A percentile compares a stretch with the other conserved stretches of the same genome.
Evolutionary conservation across 2,888 invertebrate genomes (phyloP).

Genomic region (Lacanobia oleracea): DNA sequence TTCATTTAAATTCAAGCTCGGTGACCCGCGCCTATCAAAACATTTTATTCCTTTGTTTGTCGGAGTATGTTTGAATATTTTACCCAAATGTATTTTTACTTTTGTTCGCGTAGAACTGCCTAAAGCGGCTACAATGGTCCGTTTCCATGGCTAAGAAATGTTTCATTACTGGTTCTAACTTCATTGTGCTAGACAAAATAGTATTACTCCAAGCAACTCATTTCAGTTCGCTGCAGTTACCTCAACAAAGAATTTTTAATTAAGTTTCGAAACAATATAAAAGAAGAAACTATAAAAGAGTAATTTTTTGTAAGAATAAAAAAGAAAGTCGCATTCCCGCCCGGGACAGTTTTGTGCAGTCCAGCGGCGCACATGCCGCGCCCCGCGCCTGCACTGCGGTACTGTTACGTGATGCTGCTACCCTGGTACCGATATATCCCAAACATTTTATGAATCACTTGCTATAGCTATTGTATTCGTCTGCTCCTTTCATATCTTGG

Average conservation of each 20-base stretch:
- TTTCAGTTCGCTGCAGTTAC: slow-evolving; percentile 49
- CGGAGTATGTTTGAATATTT: slow-evolving; percentile 36
- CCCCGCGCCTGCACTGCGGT: slow-evolving; percentile 81
- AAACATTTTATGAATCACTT: slow-evolving; percentile 34
- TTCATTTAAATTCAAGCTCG: slow-evolving; percentile 66
- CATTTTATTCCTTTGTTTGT: slow-evolving; percentile 55
- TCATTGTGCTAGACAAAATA: slow-evolving; percentile 19
- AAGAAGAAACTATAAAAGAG: slow-evolving; percentile 58
- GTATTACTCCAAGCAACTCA: slow-evolving; percentile 37
- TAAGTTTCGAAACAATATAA: slow-evolving; percentile 65
- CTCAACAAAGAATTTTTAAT: slow-evolving; percentile 68
- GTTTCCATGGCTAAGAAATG: slow-evolving; percentile 20
- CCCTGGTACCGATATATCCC: slow-evolving; percentile 64
- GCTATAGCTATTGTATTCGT: slow-evolving; percentile 12
- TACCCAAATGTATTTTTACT: slow-evolving; percentile 25
- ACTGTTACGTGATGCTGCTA: slow-evolving; percentile 83
- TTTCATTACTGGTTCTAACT: slow-evolving; percentile 16
- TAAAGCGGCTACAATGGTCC: neutral
- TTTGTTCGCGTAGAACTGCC: slow-evolving; percentile 5
- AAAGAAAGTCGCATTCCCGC: slow-evolving; percentile 57
- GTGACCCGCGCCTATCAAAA: slow-evolving; percentile 45
- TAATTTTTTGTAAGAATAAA: slow-evolving; percentile 57
- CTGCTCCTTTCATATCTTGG: slow-evolving; percentile 3
- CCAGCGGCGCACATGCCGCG: slow-evolving; percentile 59
- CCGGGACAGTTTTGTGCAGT: slow-evolving; percentile 64